These are phyloP conservation scores for Calidris pugnax DNA, from an alignment of 2,113 vertebrate species.

Conservation along the genomic window DNA sequence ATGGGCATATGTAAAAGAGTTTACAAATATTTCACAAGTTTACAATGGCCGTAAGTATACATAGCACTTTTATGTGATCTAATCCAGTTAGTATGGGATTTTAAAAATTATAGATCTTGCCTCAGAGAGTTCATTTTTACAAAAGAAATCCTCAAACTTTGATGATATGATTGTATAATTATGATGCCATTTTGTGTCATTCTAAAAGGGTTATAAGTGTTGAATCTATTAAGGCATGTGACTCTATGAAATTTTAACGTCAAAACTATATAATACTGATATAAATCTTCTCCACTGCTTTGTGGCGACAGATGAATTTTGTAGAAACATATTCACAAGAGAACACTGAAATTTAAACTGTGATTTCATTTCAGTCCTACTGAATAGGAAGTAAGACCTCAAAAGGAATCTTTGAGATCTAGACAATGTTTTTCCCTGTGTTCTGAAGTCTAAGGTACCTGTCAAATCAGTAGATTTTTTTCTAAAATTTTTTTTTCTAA, in stretches of 20 bases:
- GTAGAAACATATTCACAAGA: neutral
- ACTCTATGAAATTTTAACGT: neutral
- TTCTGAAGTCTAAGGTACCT: neutral
- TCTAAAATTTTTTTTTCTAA: neutral
- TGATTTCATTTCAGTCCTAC: neutral
- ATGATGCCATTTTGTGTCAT: neutral
- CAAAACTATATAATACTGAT: neutral
- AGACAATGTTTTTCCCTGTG: neutral
- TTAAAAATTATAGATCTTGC: neutral
- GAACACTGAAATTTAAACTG: neutral
- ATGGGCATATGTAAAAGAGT: neutral
- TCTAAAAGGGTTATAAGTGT: neutral
- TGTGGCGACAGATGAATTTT: neutral
- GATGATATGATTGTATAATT: neutral
- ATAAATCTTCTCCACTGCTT: neutral
- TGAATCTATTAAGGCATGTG: neutral
- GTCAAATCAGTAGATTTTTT: neutral
- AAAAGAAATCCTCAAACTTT: neutral
- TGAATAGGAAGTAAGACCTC: neutral
- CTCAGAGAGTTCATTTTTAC: neutral
- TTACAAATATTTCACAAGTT: neutral
- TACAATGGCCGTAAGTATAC: neutral
- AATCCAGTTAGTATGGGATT: neutral
- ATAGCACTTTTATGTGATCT: neutral
- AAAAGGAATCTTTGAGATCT: neutral